Base-by-base conservation (phyloP, 35 echinoderm and acorn worm species). In the Apostichopus japonicus region DNA sequence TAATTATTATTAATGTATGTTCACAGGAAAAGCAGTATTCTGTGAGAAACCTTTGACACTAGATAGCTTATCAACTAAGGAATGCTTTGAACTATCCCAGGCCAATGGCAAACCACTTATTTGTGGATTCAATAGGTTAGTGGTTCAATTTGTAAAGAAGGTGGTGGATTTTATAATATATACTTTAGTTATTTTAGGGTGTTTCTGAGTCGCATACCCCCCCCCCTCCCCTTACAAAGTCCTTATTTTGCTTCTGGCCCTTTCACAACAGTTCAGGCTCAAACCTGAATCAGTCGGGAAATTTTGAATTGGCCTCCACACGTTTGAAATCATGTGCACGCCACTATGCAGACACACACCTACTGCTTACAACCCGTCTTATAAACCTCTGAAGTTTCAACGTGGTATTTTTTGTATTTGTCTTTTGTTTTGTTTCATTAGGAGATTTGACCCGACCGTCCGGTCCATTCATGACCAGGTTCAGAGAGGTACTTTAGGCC, bases 11-110 rank as follows among this genome's bases (percentile, higher is more conserved):
- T 44, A 44, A 59, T 61, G 7, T 2, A 61, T 61, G 9, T 90
- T 72, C 67, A 51, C 62, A 90, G 87, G 87, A 22, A 90, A 90
- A 53, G 87, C 87, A n/a, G 87, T 90, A 33, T 90, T 90, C 33
- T 90, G 87, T 51, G 87, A 90, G 62, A 90, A 90, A 72, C 87
- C 87, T 15, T 52, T 90, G 58, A 72, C 87, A 5, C 24, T 70
- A 15, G 62, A 90, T 71, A 71, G 58, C 14, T 10, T 3, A 90
- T 24, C 87, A 8, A 72, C 87, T 5, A 63, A 71, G 14, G 87
- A 90, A 72, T 90, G 87, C 59, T 90, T 63, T 56, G 4, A 76
- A 10, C 16, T 72, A n/a, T 61, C 87, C 6, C 54, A 90, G 8
- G n/a, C 56, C 22, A 24, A 9, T 27, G 23, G 15, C 24, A 21